Evolutionary conservation across 2,797 vertebrate genomes (phyloP), one percentile per base, ranked within the genome.

Genomic region (Sebastiscus tertius): DNA sequence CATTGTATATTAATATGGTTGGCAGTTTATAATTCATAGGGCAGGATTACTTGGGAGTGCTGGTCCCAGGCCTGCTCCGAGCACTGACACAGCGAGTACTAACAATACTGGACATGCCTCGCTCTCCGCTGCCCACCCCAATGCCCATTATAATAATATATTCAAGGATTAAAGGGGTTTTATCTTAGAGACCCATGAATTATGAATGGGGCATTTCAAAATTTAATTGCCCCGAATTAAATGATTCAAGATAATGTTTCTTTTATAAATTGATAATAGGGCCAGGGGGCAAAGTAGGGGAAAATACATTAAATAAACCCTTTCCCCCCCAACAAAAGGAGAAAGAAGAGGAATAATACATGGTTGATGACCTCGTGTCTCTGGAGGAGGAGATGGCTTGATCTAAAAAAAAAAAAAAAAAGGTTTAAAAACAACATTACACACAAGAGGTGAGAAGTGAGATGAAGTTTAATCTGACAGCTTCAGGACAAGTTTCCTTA

Each of bases 171-270:
- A 96, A 95, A 96, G 90, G 85, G 82, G 82, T 94, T 96, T 97
- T 96, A 96, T 96, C 95, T 95, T 88, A 89, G 93, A 94, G 85
- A 66, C 79, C 87, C 86, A 96, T 97, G 94, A 96, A 97, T 96
- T 95, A 97, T 96, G 92, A 93, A 97, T 94, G 79, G 82, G 71
- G 64, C 90, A 92, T 93, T 96, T 97, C 95, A 96, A 94, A 95
- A 90, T 94, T 92, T 90, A 96, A 95, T 96, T 96, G 96, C 88
- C 91, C 91, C 86, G 94, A 97, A 97, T 97, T 96, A 94, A 97
- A 97, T 96, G 95, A 97, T 97, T 96, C 94, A 97, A 96, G 96
- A 96, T 95, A 95, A 96, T 96, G 94, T 95, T 96, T 96, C 92
- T 95, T 96, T 96, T 95, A 96, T 96, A 95, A 96, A 96, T 95